A percentile compares a stretch with the other conserved stretches of the same genome.
Evolutionary conservation across 2,888 invertebrate genomes (phyloP).

Genomic region (Erebia palarica): DNA sequence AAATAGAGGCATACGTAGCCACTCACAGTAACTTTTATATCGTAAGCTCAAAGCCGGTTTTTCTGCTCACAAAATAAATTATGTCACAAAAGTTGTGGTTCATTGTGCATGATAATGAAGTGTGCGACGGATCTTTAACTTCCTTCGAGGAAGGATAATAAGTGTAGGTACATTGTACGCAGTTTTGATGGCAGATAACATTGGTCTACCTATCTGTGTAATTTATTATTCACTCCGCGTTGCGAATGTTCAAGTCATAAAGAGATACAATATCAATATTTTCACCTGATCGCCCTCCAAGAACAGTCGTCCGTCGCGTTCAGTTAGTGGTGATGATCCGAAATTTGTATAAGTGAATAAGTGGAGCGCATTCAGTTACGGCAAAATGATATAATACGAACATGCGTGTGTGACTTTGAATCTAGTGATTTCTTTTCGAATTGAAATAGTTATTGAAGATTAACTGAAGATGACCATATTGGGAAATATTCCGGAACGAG

Average conservation of each 20-base stretch:
- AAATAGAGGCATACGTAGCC: neutral
- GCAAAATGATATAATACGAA: slow-evolving; percentile 3
- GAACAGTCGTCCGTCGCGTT: slow-evolving; percentile 27
- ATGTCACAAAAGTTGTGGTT: neutral
- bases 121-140: slow-evolving; percentile 14
- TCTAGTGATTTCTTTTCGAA: slow-evolving; percentile 2
- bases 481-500: slow-evolving; percentile 45
- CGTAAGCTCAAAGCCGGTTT: neutral
- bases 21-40: neutral
- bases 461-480: slow-evolving; percentile 46
- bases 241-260: slow-evolving; percentile 28
- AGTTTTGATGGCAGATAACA: slow-evolving; percentile 31
- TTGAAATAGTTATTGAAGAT: neutral
- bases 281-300: slow-evolving; percentile 24
- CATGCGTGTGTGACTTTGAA: slow-evolving; percentile 6
- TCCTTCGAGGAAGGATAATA: slow-evolving; percentile 26
- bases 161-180: slow-evolving; percentile 15
- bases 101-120: neutral
- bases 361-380: neutral
- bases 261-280: slow-evolving; percentile 32
- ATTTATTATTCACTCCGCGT: slow-evolving; percentile 27
- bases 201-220: slow-evolving; percentile 36
- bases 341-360: slow-evolving; percentile 16
- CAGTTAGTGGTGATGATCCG: neutral
- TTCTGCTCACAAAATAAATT: neutral